Evolutionary conservation across 2,888 invertebrate genomes (phyloP), one percentile per base, ranked within the genome.

Genomic region (Crematogaster levior): DNA sequence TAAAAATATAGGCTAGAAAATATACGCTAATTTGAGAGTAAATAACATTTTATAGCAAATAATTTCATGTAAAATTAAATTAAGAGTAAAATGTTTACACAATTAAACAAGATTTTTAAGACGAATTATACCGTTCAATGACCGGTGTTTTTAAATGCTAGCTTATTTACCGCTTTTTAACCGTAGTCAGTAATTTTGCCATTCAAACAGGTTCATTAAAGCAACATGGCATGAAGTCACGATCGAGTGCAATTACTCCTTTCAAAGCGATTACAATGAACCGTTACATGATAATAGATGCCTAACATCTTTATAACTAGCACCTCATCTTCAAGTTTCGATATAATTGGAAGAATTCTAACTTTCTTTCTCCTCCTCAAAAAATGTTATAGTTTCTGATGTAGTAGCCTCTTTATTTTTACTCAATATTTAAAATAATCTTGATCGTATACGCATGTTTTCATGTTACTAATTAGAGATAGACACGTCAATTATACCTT

Each of bases 251-350:
- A 87, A 87, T 87, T 87, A 86, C 87, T 75, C 86, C 88, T 88
- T 89, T 89, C 84, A 86, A 82, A 85, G 85, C 73, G 65, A 81
- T 63, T 81, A 89, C 81, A 89, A 87, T 87, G 58, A 83, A 80
- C 61, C 75, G 68, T 58, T 77, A 70, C 83, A 75, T 82, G 70
- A 74, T 82, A 74, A 86, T 79, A 82, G 80, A 85, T 73, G 84
- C 80, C 80, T 82, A 40, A 63, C 40, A 63, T 63, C 63, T 63
- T 63, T 40, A 15, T 18, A 63, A 4, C 24, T 63, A 65, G 43
- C 63, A 15, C 37, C 21, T 61, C 21, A 61, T 15, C 40, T 65
- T 27, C 9, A 18, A 65, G 3, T 65, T 65, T 43, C 24, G 9
- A 43, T 65, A 27, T 43, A 43, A 65, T 24, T 65, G 18, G 27